These are phyloP conservation scores for Tetramorium simillimum DNA, from an alignment of 1,140 invertebrate species.

Conservation along the genomic window DNA sequence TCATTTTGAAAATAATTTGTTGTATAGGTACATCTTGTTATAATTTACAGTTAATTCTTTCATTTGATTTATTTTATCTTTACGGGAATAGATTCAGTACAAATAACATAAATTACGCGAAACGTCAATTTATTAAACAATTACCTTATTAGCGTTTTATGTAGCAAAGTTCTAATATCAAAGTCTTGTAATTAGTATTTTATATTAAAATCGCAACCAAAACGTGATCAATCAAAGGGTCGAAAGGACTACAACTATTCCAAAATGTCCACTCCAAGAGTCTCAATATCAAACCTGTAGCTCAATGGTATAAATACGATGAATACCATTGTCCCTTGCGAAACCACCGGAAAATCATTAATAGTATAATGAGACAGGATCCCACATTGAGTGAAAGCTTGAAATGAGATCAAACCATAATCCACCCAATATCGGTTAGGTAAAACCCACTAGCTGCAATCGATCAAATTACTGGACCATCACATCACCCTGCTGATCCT, in stretches of 20 bases:
- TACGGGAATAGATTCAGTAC: background rate
- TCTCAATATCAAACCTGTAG: background rate
- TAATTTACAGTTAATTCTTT: background rate
- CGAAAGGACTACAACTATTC: background rate
- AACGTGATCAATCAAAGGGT: background rate
- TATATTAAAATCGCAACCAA: background rate
- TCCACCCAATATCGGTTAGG: conserved; percentile 48
- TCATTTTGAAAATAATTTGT: background rate
- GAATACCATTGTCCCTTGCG: background rate
- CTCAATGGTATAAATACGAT: conserved; percentile 18
- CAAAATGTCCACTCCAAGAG: background rate
- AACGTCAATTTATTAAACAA: background rate
- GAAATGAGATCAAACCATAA: conserved; percentile 58
- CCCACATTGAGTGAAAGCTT: conserved; percentile 45
- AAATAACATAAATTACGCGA: background rate
- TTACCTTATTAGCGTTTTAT: background rate
- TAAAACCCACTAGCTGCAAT: conserved; percentile 54
- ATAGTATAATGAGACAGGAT: conserved; percentile 50
- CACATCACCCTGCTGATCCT: conserved; percentile 32
- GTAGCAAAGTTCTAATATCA: background rate
- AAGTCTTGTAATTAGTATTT: background rate
- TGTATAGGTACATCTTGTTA: background rate
- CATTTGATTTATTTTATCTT: background rate
- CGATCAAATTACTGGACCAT: conserved; percentile 53
- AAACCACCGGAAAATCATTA: conserved; percentile 43